Conservation (phyloP, 2,888 invertebrate genomes). For the Hybos culiciformis region DNA sequence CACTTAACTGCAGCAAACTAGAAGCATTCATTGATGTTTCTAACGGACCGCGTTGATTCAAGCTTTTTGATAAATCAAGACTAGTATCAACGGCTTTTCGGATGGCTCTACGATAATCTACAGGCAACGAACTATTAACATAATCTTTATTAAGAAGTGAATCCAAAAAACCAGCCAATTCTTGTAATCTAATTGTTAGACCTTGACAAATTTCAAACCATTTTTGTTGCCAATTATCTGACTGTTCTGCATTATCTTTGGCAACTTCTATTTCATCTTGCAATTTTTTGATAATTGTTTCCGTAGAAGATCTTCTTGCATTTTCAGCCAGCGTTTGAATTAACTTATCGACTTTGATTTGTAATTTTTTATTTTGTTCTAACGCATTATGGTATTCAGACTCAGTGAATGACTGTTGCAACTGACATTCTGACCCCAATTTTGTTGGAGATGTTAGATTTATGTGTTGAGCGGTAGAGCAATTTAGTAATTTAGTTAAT, state of each 20-base stretch:
- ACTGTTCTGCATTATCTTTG: constrained; percentile 23
- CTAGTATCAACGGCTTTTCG: constrained; percentile 42
- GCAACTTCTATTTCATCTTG: constrained; percentile 23
- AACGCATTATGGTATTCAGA: constrained; percentile 25
- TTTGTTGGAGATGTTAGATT: constrained; percentile 15
- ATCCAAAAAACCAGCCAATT: constrained; percentile 46
- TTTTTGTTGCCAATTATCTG: constrained; percentile 29
- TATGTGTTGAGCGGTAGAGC: neutral
- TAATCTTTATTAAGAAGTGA: constrained; percentile 42
- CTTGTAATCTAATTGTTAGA: constrained; percentile 42
- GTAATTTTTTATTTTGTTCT: constrained; percentile 28
- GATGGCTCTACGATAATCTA: constrained; percentile 38
- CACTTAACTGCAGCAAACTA: constrained; percentile 37
- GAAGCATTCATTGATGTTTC: constrained; percentile 36
- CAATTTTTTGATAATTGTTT: constrained; percentile 19
- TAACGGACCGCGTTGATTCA: constrained; percentile 33
- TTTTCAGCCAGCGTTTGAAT: constrained; percentile 21
- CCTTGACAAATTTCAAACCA: constrained; percentile 32
- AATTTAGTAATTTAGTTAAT: constrained; percentile 26
- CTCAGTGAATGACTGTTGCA: constrained; percentile 28
- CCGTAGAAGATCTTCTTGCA: constrained; percentile 19
- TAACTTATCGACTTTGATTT: constrained; percentile 28
- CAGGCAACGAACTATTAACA: constrained; percentile 39
- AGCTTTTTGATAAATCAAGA: constrained; percentile 39
- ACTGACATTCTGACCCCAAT: constrained; percentile 16